These are phyloP conservation scores for Glyphotaelius pellucidus DNA, from an alignment of 2,888 invertebrate genomes.

Conservation along the genomic window DNA sequence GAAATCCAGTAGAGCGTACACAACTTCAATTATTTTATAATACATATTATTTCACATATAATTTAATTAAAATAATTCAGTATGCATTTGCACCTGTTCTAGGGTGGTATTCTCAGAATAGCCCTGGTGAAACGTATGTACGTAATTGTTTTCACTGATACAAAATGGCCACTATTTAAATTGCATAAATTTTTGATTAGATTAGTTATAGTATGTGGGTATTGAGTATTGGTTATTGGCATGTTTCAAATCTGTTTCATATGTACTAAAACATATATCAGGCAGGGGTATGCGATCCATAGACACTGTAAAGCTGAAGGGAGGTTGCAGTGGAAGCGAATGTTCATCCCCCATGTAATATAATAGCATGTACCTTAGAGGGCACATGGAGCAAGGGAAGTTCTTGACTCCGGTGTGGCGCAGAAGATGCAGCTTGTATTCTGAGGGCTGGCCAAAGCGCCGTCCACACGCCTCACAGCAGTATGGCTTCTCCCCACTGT, in stretches of 20 bases:
- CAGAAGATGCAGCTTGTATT: slow-evolving; percentile 64
- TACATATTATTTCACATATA: too few species aligned
- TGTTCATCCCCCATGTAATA: background rate
- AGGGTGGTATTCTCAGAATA: background rate
- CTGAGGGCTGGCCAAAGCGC: slow-evolving; percentile 60
- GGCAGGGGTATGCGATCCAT: background rate
- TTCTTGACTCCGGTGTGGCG: slow-evolving; percentile 64
- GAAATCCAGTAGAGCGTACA: too few species aligned
- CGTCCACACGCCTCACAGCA: slow-evolving; percentile 60
- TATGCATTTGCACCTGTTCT: too few species aligned
- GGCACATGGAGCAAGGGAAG: slow-evolving; percentile 60
- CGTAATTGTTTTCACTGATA: background rate
- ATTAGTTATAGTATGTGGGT: background rate
- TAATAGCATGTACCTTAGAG: slow-evolving; percentile 53
- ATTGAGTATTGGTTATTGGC: background rate
- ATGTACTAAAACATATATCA: background rate
- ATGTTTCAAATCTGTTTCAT: background rate
- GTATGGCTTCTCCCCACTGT: slow-evolving; percentile 64
- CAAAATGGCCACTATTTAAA: background rate
- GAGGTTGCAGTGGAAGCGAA: background rate
- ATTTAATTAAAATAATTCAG: too few species aligned
- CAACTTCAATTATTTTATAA: too few species aligned
- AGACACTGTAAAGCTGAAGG: background rate
- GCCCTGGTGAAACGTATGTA: background rate
- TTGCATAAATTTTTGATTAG: background rate